phyloP scores from a whole-genome alignment of 2,113 vertebrate genomes.

The Lamprologus speciosus region DNA sequence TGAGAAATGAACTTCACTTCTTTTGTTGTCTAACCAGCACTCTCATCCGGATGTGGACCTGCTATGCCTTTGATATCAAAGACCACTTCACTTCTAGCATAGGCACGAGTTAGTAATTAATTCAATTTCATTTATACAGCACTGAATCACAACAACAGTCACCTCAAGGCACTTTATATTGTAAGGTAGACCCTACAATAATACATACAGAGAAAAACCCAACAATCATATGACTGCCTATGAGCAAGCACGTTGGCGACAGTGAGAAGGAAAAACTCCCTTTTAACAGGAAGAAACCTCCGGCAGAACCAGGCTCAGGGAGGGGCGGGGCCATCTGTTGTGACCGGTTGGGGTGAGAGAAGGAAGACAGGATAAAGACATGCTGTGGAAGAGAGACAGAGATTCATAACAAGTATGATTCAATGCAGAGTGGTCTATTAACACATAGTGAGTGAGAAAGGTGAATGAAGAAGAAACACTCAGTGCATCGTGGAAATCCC shows the following conservation, averaged over 20 bases:
- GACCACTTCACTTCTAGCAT: background rate
- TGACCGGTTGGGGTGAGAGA: fast-evolving
- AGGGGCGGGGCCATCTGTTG: background rate
- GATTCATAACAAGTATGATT: background rate
- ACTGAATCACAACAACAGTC: background rate
- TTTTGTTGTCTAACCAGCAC: background rate
- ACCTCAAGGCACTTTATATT: background rate
- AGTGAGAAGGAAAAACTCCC: background rate
- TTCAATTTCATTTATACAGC: background rate
- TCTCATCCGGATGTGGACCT: background rate
- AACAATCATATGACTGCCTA: background rate
- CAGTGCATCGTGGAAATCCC: background rate
- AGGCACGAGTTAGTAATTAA: background rate
- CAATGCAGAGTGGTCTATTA: fast-evolving
- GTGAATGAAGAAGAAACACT: background rate
- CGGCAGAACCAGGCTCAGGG: background rate
- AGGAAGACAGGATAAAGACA: background rate
- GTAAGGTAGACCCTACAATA: background rate
- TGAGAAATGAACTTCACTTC: background rate
- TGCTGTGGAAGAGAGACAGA: fast-evolving
- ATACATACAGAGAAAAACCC: background rate
- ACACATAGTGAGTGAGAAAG: background rate
- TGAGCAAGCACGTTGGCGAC: background rate
- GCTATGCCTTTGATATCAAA: background rate
- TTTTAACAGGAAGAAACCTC: background rate